Evolutionary conservation across 2,797 vertebrate genomes (phyloP), one percentile per base, ranked within the genome.

Genomic region (Myotis myotis): DNA sequence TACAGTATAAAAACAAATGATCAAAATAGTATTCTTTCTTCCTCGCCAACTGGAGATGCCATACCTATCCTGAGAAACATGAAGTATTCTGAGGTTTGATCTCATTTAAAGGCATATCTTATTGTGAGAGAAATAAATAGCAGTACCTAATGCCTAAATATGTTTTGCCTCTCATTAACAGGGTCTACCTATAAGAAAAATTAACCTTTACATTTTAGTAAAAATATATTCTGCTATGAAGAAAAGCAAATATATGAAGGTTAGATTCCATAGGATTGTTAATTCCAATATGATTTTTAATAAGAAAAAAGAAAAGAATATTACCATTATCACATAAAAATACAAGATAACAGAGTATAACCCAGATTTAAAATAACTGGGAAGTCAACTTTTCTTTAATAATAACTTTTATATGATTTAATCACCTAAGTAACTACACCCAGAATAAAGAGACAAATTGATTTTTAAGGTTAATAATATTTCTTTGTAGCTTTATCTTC

Each of bases 391-490:
- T 78, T 70, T 41, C 44, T 82, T 87, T 85, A 89, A 85, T 89
- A 96, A 95, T 81, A 72, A 47, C 85, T 92, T 95, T 76, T 93
- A 57, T 71, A n/a, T 90, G 92, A 97, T 94, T 71, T 89, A 23
- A 92, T 51, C 74, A 20, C 64, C 88, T 79, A 87, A 96, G 57
- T 88, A 96, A 75, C 12, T 93, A 53, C 12, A 94, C 7, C 57
- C 47, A 89, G 68, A 96, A 94, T 51, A 93, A 92, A 93, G 11
- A 91, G 15, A 28, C 19, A 96, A 95, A 97, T 95, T 92, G 95
- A 96, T 97, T 97, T 97, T 98, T 95, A 97, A 97, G 92, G 51
- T 51, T 28, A 64, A 88, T 62, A 88, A 94, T 96, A 89, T 96
- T 84, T 10, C 36, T 97, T 97, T 86, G 3, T 28, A 96, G 41